These are phyloP conservation scores for Rattus norvegicus DNA, from an alignment of 2,113 vertebrate genomes.

Conservation along the genomic window GRCr8 NC_086039.1:66418501-66419000, in stretches of 20 bases:
- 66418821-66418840: not conserved
- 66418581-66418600: not conserved
- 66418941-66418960: not conserved
- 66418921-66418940: not conserved
- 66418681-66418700: not conserved
- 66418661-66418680: not conserved
- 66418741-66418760: not conserved
- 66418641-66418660: not conserved
- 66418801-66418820: not conserved
- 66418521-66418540: not conserved
- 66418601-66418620: not conserved
- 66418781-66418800: not conserved
- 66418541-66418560: slow-evolving; percentile 19
- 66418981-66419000: not conserved
- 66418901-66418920: not conserved
- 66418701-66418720: not conserved
- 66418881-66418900: not conserved
- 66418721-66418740: not conserved
- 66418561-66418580: not conserved
- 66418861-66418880: not conserved
- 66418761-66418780: not conserved
- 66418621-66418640: not conserved
- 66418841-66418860: not conserved
- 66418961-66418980: not conserved
- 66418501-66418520: not conserved